Base-by-base conservation (phyloP, 2,888 invertebrate genomes). In the Incurvaria masculella region DNA sequence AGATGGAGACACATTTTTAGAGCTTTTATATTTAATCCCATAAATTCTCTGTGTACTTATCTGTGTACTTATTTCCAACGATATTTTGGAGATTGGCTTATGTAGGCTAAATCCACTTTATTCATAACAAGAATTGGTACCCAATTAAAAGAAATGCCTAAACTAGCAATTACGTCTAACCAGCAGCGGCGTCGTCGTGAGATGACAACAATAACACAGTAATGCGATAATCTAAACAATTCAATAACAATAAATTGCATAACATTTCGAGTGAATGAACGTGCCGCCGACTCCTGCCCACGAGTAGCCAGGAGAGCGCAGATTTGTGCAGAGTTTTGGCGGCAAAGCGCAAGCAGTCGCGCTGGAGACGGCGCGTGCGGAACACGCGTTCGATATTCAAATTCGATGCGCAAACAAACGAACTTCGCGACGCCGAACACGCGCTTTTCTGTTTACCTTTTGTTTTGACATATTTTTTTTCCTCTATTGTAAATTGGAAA, bases 351-450 rank as follows among this genome's bases (percentile, higher is more conserved):
- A 58, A 60, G 64, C 68, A 76, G 75, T 75, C 62, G 59, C 61
- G 66, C 63, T 62, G 61, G 63, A 66, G 65, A 62, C 68, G 65
- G 72, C 73, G 75, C 71, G 72, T 68, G 72, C 70, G 74, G 67
- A 60, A 62, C 78, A 75, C 78, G 79, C 73, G 73, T 72, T 60
- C 63, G 56, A 60, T 61, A 62, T 62, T 62, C 58, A 59, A 62
- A 64, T 33, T 33, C 8, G 8, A 23, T 23, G 10, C 6, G 33
- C 14, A 33, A 33, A 33, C 33, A 14, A 33, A 33, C 33, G 33
- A n/a, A n/a, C n/a, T n/a, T n/a, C n/a, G n/a, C n/a, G n/a, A 33
- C 8, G 14, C 33, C 23, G 23, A 23, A 23, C 23, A 23, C 23
- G 23, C 23, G 23, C 10, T 6, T 23, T n/a, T n/a, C n/a, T 23